These are phyloP conservation scores for Callitettix versicolor DNA, from an alignment of 1,140 invertebrate genomes.

Conservation along the genomic window DNA sequence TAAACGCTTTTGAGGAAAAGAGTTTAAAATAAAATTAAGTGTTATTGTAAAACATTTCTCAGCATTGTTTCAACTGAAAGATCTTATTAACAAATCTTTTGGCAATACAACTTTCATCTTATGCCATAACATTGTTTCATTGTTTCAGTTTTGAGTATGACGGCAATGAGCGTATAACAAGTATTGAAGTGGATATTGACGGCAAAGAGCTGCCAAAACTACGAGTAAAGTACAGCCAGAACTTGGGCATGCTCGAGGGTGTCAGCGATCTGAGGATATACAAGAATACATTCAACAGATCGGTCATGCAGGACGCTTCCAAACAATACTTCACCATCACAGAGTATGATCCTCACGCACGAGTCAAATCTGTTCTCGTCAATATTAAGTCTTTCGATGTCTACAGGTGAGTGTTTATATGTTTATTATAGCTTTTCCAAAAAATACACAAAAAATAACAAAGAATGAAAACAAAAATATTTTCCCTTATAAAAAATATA, in stretches of 20 bases:
- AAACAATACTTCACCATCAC: constrained; percentile 81
- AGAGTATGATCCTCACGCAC: constrained; percentile 72
- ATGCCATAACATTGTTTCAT: no score
- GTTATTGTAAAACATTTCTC: no score
- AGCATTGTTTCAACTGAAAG: no score
- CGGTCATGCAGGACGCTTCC: constrained; percentile 74
- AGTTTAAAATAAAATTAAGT: no score
- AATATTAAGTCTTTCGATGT: constrained; percentile 79
- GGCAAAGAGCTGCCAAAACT: constrained; percentile 61
- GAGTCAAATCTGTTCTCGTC: constrained; percentile 65
- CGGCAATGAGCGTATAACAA: constrained; percentile 70
- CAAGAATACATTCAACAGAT: constrained; percentile 73
- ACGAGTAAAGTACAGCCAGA: constrained; percentile 75
- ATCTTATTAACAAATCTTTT: no score
- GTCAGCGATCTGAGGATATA: constrained; percentile 76
- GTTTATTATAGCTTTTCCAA: no score
- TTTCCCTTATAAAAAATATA: no score
- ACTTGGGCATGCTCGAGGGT: constrained; percentile 71
- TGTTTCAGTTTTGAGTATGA: constrained; percentile 72
- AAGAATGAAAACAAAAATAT: no score
- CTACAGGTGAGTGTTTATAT: constrained; percentile 40
- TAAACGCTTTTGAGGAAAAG: no score
- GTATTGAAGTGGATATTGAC: constrained; percentile 79
- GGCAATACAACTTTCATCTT: no score
- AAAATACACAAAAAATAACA: no score